Conservation (phyloP, 2,888 invertebrate species). For the Prionchulus punctatus region DNA sequence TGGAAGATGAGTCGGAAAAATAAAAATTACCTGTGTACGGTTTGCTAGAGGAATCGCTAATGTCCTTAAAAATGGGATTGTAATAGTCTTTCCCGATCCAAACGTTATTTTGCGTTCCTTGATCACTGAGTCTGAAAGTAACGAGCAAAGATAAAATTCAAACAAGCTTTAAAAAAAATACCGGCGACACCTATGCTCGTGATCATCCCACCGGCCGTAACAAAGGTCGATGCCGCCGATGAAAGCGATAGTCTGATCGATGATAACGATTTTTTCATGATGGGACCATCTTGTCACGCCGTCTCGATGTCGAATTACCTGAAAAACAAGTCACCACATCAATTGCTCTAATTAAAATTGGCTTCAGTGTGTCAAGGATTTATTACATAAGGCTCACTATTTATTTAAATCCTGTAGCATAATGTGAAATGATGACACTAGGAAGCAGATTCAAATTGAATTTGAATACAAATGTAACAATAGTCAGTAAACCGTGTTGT, state of each 20-base stretch:
- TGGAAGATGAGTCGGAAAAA: no score
- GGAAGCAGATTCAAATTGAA: no score
- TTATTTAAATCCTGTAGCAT: no score
- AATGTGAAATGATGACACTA: no score
- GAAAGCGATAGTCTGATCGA: slow-evolving; percentile 86
- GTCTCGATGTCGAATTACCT: slow-evolving; percentile 75
- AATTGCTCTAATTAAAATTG: background rate
- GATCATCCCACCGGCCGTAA: slow-evolving; percentile 91
- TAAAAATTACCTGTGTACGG: no score
- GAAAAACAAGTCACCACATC: no score
- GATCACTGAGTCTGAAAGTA: no score
- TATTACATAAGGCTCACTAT: no score
- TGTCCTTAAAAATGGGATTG: slow-evolving; percentile 39
- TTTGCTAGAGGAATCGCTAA: no score
- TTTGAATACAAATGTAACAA: no score
- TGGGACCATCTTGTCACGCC: slow-evolving; percentile 93
- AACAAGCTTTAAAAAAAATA: slow-evolving; percentile 21
- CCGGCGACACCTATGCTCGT: slow-evolving; percentile 65
- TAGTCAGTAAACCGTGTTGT: no score
- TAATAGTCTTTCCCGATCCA: slow-evolving; percentile 43
- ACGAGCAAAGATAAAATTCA: background rate
- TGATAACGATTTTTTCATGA: slow-evolving; percentile 87
- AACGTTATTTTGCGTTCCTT: slow-evolving; percentile 32
- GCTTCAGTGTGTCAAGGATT: no score
- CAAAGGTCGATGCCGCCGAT: slow-evolving; percentile 91